A percentile compares a stretch with the other conserved stretches of the same genome.
Conservation (phyloP, 2,797 vertebrate genomes). For the Enteromius fasciolatus region DNA sequence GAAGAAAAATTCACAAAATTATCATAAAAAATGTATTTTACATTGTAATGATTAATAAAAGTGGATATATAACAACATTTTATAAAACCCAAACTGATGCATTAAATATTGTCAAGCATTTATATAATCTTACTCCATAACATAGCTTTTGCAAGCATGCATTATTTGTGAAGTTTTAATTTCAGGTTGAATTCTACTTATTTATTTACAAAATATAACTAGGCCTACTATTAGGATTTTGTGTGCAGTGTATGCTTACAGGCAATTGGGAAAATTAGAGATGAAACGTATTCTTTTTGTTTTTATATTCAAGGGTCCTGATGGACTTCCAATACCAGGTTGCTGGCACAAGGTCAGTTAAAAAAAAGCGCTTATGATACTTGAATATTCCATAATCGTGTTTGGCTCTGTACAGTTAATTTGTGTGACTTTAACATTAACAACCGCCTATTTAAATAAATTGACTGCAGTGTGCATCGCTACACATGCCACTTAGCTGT, state of each 20-base stretch:
- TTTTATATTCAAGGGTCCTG: constrained; percentile 75
- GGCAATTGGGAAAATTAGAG: background rate
- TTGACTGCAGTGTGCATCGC: background rate
- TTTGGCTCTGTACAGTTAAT: background rate
- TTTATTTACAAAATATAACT: background rate
- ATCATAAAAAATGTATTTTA: no score
- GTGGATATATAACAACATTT: background rate
- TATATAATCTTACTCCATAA: background rate
- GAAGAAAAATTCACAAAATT: no score
- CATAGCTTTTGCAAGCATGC: background rate
- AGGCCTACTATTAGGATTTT: background rate
- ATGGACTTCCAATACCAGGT: constrained; percentile 83
- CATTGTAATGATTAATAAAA: background rate
- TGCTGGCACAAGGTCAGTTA: constrained; percentile 85
- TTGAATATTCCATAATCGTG: background rate
- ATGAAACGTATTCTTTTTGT: no score
- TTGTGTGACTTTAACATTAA: background rate
- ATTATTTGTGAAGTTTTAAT: background rate
- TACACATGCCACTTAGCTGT: background rate
- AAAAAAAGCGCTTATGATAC: background rate
- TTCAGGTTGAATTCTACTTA: background rate
- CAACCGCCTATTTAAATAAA: background rate
- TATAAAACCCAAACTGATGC: background rate
- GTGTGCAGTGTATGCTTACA: constrained; percentile 5
- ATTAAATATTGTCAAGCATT: background rate